A percentile compares a stretch with the other conserved stretches of the same genome.
These are phyloP conservation scores for Marcusenius ussheri DNA, from an alignment of 2,113 vertebrate species.

Conservation along the genomic window DNA sequence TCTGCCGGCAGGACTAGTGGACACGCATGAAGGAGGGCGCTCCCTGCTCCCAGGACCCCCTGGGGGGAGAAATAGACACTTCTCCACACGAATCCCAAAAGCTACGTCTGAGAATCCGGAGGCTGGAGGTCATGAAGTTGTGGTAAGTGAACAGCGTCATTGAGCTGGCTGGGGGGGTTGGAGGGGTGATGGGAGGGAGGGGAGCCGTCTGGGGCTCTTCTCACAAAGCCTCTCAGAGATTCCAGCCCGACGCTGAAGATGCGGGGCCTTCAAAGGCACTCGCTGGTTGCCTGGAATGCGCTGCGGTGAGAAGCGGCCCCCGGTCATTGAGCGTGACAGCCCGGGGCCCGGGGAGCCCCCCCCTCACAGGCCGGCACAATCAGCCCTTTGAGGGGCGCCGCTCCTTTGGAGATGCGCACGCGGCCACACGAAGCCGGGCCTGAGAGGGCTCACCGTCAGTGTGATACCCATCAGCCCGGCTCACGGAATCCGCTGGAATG, in stretches of 20 bases:
- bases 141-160: slow-evolving; percentile 40
- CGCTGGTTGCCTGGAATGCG: slow-evolving; percentile 44
- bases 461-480: slow-evolving; percentile 45
- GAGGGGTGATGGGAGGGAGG: not conserved
- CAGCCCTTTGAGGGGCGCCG: slow-evolving; percentile 55
- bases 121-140: slow-evolving; percentile 46
- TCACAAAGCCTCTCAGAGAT: slow-evolving; percentile 12
- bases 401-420: slow-evolving; percentile 50
- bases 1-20: slow-evolving; percentile 30
- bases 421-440: slow-evolving; percentile 29
- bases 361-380: slow-evolving; percentile 47
- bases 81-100: slow-evolving; percentile 37
- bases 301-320: slow-evolving; percentile 35
- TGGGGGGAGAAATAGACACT: slow-evolving; percentile 48
- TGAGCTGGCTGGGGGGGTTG: slow-evolving; percentile 2
- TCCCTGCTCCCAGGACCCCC: slow-evolving; percentile 41
- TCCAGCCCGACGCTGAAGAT: not conserved
- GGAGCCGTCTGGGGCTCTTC: not conserved
- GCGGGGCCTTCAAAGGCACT: slow-evolving; percentile 33
- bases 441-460: slow-evolving; percentile 27
- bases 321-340: slow-evolving; percentile 34
- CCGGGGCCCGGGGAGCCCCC: slow-evolving; percentile 42
- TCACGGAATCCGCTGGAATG: slow-evolving; percentile 59
- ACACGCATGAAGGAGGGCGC: slow-evolving; percentile 42
- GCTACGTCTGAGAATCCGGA: slow-evolving; percentile 37